These are phyloP conservation scores for Onychostruthus taczanowskii DNA, from an alignment of 2,113 vertebrate species.

Conservation along the genomic window DNA sequence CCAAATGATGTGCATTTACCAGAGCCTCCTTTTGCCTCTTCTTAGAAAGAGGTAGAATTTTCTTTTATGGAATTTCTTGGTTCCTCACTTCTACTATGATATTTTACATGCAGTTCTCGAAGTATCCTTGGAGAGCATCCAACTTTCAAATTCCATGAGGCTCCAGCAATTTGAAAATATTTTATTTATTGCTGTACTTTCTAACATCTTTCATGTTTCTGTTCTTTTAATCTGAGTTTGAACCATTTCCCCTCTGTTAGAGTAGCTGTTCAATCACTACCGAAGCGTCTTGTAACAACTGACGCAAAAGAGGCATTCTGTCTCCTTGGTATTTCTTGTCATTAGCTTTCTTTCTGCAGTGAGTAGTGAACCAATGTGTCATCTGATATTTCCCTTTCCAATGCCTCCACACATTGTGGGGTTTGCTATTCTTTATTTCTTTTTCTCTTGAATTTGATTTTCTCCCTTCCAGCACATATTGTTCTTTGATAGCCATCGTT, in stretches of 20 bases:
- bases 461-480: neutral
- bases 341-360: neutral
- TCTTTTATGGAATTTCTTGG: neutral
- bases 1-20: neutral
- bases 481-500: slow-evolving; percentile 22
- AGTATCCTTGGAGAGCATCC: neutral
- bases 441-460: slow-evolving; percentile 9
- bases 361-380: neutral
- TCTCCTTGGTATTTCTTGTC: neutral
- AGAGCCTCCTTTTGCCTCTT: neutral
- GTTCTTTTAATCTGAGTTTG: neutral
- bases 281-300: neutral
- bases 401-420: neutral
- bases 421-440: neutral
- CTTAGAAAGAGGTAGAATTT: neutral
- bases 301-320: neutral
- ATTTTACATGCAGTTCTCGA: neutral
- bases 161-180: neutral
- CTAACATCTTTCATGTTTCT: neutral
- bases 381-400: slow-evolving; percentile 3
- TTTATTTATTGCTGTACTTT: neutral
- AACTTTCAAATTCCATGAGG: neutral
- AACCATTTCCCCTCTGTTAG: neutral
- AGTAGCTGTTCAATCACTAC: neutral
- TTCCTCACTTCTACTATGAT: neutral